A percentile compares a stretch with the other conserved stretches of the same genome.
phyloP scores from a whole-genome alignment of 92 coral and sea anemone genomes.

The Actinostola sp. region DNA sequence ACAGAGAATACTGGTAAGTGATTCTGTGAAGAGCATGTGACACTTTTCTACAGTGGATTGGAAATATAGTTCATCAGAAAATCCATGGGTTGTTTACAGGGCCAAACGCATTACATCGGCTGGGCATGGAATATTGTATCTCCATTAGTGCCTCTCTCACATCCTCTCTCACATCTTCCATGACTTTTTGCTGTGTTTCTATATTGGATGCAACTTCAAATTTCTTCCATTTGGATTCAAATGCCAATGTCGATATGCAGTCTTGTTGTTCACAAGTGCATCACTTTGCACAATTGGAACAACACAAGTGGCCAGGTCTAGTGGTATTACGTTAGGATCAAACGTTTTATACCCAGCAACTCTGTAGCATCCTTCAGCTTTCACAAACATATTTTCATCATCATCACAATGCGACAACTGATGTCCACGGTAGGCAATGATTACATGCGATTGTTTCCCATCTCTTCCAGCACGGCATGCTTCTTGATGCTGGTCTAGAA shows the following conservation, averaged over 20 bases:
- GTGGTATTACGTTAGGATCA: conserved; percentile 21
- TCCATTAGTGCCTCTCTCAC: conserved; percentile 42
- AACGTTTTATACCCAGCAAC: conserved; percentile 43
- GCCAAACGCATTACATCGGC: conserved; percentile 25
- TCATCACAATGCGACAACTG: conserved; percentile 39
- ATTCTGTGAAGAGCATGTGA: conserved; percentile 22
- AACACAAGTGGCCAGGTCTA: conserved; percentile 12
- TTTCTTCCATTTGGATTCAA: not conserved
- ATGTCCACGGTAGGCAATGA: conserved; percentile 36
- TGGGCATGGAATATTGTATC: conserved; percentile 15
- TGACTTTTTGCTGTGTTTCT: conserved; percentile 18
- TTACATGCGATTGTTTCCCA: conserved; percentile 25
- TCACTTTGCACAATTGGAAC: not conserved
- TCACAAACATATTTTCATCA: conserved; percentile 35
- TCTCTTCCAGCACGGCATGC: conserved; percentile 48
- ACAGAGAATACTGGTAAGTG: conserved; percentile 51
- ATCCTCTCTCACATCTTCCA: conserved; percentile 17
- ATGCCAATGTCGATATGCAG: not conserved
- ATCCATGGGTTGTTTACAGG: conserved; percentile 49
- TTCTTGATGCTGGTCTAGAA: conserved; percentile 51
- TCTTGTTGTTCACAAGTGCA: not conserved
- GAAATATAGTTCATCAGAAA: conserved; percentile 30
- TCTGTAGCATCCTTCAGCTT: conserved; percentile 24
- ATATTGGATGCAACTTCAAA: not conserved
- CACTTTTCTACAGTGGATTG: conserved; percentile 36